Base-by-base conservation (phyloP, 2,888 invertebrate genomes). In the Agrotis segetum region DNA sequence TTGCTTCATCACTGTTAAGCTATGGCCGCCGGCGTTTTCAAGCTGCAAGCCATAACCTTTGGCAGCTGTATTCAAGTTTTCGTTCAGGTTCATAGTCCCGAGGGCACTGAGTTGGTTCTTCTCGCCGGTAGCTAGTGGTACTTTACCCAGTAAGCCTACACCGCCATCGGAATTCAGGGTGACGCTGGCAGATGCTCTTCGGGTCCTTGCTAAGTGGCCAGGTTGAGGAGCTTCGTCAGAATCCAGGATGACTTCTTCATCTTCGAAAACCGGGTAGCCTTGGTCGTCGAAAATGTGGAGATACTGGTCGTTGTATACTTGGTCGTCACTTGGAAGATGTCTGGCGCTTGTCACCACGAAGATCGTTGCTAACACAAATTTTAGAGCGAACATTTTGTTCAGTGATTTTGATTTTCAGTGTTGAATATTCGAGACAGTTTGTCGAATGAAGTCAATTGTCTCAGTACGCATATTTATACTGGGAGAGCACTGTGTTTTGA, bases 131-230 rank as follows among this genome's bases (percentile, higher is more conserved):
- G 24, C 34, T 24, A 83, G 21, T 16, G 84, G 81, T 6, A 83
- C 16, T 55, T 50, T 60, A 4, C 50, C 77, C 13, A 47, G 7
- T n/a, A 72, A 21, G 24, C 63, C 78, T 11, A 72, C 2, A 13
- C 60, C 68, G 0, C 72, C 84, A 4, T 81, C 77, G 7, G 84
- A 68, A 6, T 83, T 61, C 0, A 83, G 59, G 11, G 68, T 62
- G 2, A 71, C 50, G 17, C 81, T 82, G 21, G 40, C 24, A 13
- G 83, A 72, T 16, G 67, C 71, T 56, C 81, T 67, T 52, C 77
- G 81, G 11, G 52, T 55, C 17, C 81, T 76, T 0, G 40, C 19
- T 19, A 64, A 16, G 2, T 55, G 16, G 14, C 56, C 63, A 0
- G 80, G 63, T n/a, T 68, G 63, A 13, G 58, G 21, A 5, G 55